These are phyloP conservation scores for Ips nitidus DNA, from an alignment of 1,140 invertebrate species.

Conservation along the genomic window DNA sequence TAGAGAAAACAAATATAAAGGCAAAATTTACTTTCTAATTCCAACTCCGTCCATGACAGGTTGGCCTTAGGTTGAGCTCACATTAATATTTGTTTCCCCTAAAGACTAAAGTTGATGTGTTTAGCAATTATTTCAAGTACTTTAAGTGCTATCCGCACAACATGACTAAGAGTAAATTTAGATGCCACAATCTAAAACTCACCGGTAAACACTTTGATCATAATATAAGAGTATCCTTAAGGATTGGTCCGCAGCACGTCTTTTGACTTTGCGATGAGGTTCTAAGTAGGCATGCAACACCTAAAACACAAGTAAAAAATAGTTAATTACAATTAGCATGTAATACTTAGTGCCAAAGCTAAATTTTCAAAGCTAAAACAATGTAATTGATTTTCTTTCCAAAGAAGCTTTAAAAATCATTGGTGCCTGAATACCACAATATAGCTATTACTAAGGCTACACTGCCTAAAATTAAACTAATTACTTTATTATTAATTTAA, in stretches of 20 bases:
- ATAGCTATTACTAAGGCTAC: background rate
- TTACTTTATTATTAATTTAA: too few species aligned
- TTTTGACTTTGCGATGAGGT: constrained; percentile 73
- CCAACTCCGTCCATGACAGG: too few species aligned
- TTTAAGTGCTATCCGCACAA: too few species aligned
- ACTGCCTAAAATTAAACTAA: background rate
- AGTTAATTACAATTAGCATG: background rate
- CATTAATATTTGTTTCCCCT: too few species aligned
- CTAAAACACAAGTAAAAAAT: constrained; percentile 54
- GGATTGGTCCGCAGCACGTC: constrained; percentile 81
- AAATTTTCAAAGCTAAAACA: constrained; percentile 1
- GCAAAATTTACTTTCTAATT: too few species aligned
- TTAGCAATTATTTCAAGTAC: too few species aligned
- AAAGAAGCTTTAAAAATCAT: background rate
- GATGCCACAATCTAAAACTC: constrained; percentile 44
- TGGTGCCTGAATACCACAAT: background rate
- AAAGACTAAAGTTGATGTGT: too few species aligned
- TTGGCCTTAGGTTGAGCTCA: too few species aligned
- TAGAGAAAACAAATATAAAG: too few species aligned
- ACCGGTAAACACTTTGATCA: constrained; percentile 88
- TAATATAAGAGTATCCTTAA: constrained; percentile 87
- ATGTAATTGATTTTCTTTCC: background rate
- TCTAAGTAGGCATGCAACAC: constrained; percentile 82
- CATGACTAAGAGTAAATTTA: too few species aligned
- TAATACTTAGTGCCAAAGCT: background rate